These are phyloP conservation scores for Ormia ochracea DNA, from an alignment of 2,888 invertebrate species.

Conservation along the genomic window DNA sequence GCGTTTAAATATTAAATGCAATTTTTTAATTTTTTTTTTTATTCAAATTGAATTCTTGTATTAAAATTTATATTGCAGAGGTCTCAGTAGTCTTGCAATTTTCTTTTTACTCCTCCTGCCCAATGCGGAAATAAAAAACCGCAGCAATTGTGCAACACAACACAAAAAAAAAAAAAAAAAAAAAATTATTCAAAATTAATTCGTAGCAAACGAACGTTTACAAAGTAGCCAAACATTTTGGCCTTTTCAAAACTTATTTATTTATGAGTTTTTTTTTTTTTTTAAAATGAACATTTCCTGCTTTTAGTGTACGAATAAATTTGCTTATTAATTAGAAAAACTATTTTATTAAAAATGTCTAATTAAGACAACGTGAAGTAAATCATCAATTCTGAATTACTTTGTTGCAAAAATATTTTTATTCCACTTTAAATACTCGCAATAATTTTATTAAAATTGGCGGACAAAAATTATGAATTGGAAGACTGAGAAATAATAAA, in stretches of 20 bases:
- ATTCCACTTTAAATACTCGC: no score
- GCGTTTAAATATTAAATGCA: background rate
- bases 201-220: background rate
- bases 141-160: background rate
- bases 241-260: background rate
- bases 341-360: no score
- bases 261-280: conserved; percentile 10
- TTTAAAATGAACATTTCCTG: background rate
- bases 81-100: background rate
- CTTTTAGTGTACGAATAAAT: no score
- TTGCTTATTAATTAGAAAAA: no score
- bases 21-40: background rate
- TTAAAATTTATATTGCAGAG: background rate
- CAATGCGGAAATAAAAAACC: conserved; percentile 39
- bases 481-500: no score
- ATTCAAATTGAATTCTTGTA: conserved; percentile 11
- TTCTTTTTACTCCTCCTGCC: conserved; percentile 5
- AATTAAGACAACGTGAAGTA: no score
- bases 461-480: no score
- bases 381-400: no score
- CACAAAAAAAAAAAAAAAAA: no score
- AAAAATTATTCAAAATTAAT: background rate
- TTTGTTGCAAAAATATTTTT: no score
- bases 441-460: no score
- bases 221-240: background rate